These are phyloP conservation scores for Sebastes vulpes DNA, from an alignment of 2,797 vertebrate genomes.

Conservation along the genomic window DNA sequence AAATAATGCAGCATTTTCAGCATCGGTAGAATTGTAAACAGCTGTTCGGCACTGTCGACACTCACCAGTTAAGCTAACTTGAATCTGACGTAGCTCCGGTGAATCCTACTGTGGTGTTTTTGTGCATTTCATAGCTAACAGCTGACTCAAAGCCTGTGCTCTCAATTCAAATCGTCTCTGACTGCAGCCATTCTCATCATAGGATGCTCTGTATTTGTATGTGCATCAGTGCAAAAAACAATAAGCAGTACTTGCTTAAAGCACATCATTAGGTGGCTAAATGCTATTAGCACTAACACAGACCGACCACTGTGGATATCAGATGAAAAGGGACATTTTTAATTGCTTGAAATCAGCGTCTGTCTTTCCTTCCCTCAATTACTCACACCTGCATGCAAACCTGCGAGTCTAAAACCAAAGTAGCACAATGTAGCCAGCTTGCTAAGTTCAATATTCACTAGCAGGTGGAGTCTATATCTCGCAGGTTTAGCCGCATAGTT, in stretches of 20 bases:
- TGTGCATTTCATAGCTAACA: conserved; percentile 15
- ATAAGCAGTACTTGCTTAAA: conserved; percentile 21
- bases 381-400: conserved; percentile 47
- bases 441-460: conserved; percentile 38
- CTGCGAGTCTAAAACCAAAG: conserved; percentile 6
- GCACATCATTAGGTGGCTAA: conserved; percentile 29
- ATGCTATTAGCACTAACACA: conserved; percentile 34
- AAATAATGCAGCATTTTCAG: conserved; percentile 34
- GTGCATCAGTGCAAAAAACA: conserved; percentile 31
- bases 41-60: conserved; percentile 14
- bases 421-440: conserved; percentile 31
- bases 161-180: conserved; percentile 2
- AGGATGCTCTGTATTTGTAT: background rate
- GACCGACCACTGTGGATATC: background rate
- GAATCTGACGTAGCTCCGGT: conserved; percentile 11
- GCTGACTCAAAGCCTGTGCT: conserved; percentile 34
- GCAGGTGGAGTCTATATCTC: conserved; percentile 64
- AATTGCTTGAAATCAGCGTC: conserved; percentile 40
- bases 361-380: conserved; percentile 18
- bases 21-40: conserved; percentile 18
- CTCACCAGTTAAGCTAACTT: conserved; percentile 42
- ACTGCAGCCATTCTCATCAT: conserved; percentile 11
- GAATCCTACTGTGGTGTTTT: conserved; percentile 9
- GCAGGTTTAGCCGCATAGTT: conserved; percentile 57
- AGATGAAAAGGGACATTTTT: conserved; percentile 32